Evolutionary conservation across 2,113 vertebrate species (phyloP), one percentile per base, ranked within the genome.

Genomic region (Mus pahari): DNA sequence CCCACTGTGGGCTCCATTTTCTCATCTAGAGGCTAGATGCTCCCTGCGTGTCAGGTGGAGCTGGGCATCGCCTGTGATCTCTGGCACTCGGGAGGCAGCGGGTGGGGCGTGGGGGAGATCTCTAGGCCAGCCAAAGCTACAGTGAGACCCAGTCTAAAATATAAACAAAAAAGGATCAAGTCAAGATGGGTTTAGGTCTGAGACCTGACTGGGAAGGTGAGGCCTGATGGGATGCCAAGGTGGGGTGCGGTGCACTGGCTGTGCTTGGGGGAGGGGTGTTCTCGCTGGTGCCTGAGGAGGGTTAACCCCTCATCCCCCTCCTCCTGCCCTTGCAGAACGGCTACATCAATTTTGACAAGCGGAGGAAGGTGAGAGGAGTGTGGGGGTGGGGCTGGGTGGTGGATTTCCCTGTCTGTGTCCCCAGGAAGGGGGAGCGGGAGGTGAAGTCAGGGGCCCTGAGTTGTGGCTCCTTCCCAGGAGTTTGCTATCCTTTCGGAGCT

Each of bases 301-400:
- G 5, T 42, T 42, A 3, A 64, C 39, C 62, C 19, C 45, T 73
- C 1, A 3, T 26, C 50, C 31, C 17, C 14, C 2, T 12, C 33
- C 96, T 68, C 48, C 5, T 96, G 94, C 78, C 53, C 91, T 98
- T 97, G 92, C 98, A 99, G 99, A 99, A 99, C 0, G 99, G 99
- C 89, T 99, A 99, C 97, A 99, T 99, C 97, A 99, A 99, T 98
- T 99, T 99, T 84, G 99, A 99, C 98, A 99, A 99, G 97, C 98
- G 99, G 96, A 98, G 99, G 93, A 98, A 99, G 98, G 99, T 99
- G 97, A 98, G 98, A 91, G 10, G 14, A 55, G 1, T 10, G 0
- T 62, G 11, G 75, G 66, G 31, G 66, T 6, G 31, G 66, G 33
- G n/a, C 31, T 26, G 12, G 68, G 88, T 55, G 58, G 75, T 20